Evolutionary conservation across 1,140 invertebrate genomes (phyloP), one percentile per base, ranked within the genome.

Genomic region (Drosophila neocordata): DNA sequence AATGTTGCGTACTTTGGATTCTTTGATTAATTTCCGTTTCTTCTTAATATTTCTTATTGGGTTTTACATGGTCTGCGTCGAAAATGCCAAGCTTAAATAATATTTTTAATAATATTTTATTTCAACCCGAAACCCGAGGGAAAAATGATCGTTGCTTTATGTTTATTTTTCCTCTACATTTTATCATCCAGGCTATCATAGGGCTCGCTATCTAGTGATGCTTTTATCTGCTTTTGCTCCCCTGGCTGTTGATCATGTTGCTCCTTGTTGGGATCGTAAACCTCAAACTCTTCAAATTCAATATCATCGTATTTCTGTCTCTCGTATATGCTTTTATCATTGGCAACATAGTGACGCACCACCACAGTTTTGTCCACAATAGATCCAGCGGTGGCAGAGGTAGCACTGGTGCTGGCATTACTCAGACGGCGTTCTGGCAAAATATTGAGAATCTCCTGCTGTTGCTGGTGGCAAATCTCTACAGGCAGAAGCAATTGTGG

Each of bases 271-370:
- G 90, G 91, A 80, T 91, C 89, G 37, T 91, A 91, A 6, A 96
- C 94, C 92, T 96, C 95, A 71, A 96, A 96, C 68, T 95, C 95
- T 91, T 96, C 96, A 68, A 96, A 96, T 78, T 96, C 95, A 94
- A 96, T 96, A 72, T 96, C 96, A 6, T 95, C 95, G 77, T 95
- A 95, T 79, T 95, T 95, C 57, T 93, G 93, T 4, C 92, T 90
- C 57, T 93, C 89, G 15, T 79, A 92, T 63, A 92, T 90, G 77
- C 93, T 93, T 63, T 79, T 92, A 68, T 93, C 90, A 61, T 93
- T 92, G 60, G 92, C 89, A 65, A 87, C 82, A 72, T 90, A 92
- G 59, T 92, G 85, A 8, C 88, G 89, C 41, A 91, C 88, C 37
- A 91, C 88, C 9, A 91, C 82, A 27, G 72, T 73, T 38, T 91